Conservation (phyloP, 2,113 vertebrate genomes). For the Phrynocephalus versicolor region DNA sequence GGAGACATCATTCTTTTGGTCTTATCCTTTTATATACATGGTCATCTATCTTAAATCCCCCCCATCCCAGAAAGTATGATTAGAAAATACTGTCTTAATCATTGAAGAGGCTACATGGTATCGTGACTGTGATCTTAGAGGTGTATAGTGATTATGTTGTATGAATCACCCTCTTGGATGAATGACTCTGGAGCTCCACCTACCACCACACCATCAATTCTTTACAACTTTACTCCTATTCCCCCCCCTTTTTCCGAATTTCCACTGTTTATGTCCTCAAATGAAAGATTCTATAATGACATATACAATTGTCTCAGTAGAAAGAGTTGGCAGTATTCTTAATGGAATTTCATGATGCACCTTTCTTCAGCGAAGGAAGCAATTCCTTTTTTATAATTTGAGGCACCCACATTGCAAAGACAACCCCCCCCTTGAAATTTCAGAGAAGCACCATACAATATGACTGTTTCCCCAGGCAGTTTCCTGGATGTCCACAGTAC, state of each 20-base stretch:
- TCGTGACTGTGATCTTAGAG: neutral
- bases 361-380: constrained; percentile 24
- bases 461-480: constrained; percentile 6
- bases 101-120: neutral
- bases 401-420: neutral
- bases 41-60: constrained; percentile 17
- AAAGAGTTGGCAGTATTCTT: neutral
- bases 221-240: neutral
- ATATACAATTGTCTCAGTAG: neutral
- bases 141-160: neutral
- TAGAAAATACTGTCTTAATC: neutral
- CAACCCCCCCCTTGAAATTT: no score
- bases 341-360: neutral
- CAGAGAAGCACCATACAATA: constrained; percentile 55
- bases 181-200: neutral
- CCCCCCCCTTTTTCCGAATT: neutral
- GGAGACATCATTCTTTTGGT: constrained; percentile 32
- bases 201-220: neutral
- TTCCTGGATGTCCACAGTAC: neutral
- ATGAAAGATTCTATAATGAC: neutral
- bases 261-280: neutral
- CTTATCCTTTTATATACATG: constrained; percentile 23
- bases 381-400: constrained; percentile 38
- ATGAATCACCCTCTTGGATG: neutral
- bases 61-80: constrained; percentile 32